Evolutionary conservation across 2,888 invertebrate genomes (phyloP).

Genomic region (Onthophagus sagittarius): DNA sequence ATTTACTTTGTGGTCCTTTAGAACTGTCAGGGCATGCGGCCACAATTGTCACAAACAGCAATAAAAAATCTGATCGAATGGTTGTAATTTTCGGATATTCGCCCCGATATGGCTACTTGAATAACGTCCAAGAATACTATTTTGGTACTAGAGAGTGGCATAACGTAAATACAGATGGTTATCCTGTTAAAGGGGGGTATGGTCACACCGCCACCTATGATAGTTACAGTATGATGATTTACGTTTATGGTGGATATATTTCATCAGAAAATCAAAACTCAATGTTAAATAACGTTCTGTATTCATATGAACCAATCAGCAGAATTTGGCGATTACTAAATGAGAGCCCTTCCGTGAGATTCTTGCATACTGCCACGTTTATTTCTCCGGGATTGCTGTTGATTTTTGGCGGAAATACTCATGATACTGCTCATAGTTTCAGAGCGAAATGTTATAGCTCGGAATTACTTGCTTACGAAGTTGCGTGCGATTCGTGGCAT

Average conservation of each 20-base stretch:
- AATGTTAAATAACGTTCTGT: constrained; percentile 72
- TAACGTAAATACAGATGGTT: constrained; percentile 70
- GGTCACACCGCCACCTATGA: constrained; percentile 90
- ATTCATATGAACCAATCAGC: constrained; percentile 77
- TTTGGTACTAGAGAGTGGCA: constrained; percentile 73
- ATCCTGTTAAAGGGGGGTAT: constrained; percentile 85
- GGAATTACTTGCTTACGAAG: constrained; percentile 84
- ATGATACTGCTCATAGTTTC: constrained; percentile 84
- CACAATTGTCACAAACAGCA: constrained; percentile 72
- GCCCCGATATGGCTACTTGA: constrained; percentile 89
- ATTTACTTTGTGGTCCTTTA: constrained; percentile 51
- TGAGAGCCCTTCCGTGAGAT: constrained; percentile 77
- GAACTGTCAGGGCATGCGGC: constrained; percentile 90
- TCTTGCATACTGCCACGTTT: constrained; percentile 86
- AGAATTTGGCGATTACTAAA: constrained; percentile 76
- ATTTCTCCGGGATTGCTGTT: constrained; percentile 81
- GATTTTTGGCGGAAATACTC: constrained; percentile 95
- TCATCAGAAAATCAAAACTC: constrained; percentile 76
- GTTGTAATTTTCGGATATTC: constrained; percentile 96
- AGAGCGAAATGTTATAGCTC: constrained; percentile 88
- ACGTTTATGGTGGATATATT: constrained; percentile 90
- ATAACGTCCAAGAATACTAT: constrained; percentile 79
- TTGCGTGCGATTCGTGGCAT: constrained; percentile 73
- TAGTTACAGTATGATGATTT: constrained; percentile 70
- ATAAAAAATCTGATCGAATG: constrained; percentile 78